Evolutionary conservation across 2,888 invertebrate species (phyloP).

Genomic region (Andrena hattorfiana): DNA sequence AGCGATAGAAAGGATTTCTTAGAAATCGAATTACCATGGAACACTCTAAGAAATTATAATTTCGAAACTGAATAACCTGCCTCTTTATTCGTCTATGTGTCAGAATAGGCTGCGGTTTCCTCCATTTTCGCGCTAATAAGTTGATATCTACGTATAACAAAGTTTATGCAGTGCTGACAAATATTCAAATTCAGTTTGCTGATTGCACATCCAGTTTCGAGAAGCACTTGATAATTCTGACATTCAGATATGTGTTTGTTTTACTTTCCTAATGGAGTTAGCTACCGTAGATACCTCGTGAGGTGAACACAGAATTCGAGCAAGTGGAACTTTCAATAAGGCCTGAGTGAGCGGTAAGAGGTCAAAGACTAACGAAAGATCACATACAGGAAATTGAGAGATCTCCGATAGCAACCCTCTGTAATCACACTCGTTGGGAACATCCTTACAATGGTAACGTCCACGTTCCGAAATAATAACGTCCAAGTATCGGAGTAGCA

Average conservation of each 20-base stretch:
- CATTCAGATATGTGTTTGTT: too few species aligned
- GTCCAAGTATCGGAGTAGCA: slow-evolving; percentile 5
- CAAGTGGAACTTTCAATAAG: neutral
- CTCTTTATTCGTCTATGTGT: neutral
- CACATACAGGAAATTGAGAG: neutral
- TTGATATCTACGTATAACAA: too few species aligned
- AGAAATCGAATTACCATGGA: slow-evolving; percentile 29
- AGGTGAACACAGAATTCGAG: neutral
- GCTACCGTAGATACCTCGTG: neutral
- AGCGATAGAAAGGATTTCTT: slow-evolving; percentile 17
- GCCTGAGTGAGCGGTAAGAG: neutral
- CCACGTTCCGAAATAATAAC: slow-evolving; percentile 17
- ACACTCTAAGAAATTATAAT: neutral
- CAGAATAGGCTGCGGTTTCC: too few species aligned
- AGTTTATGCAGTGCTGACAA: too few species aligned
- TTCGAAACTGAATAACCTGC: neutral
- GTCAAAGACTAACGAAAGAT: neutral
- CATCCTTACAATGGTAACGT: neutral
- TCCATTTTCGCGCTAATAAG: too few species aligned
- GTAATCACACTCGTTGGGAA: neutral
- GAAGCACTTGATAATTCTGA: too few species aligned
- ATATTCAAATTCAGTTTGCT: too few species aligned
- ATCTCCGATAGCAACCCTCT: neutral
- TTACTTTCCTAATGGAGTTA: too few species aligned
- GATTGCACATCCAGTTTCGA: too few species aligned